Evolutionary conservation across 2,797 vertebrate genomes (phyloP).

Genomic region (Ctenopoma kingsleyae): DNA sequence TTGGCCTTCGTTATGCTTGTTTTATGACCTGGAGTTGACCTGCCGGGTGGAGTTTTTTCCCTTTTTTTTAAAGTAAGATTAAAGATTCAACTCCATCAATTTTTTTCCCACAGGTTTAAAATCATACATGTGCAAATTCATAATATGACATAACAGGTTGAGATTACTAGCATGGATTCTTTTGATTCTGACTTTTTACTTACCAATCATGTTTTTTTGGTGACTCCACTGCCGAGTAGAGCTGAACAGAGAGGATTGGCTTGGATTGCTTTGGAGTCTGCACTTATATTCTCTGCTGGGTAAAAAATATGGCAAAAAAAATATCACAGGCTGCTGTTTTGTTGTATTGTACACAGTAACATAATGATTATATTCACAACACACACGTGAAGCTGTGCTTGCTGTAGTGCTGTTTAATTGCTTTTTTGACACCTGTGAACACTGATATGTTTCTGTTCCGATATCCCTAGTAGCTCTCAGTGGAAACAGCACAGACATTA

Average conservation of each 20-base stretch:
- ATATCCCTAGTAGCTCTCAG: constrained; percentile 43
- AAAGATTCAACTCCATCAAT: constrained; percentile 33
- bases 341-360: constrained; percentile 42
- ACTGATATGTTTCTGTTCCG: constrained; percentile 15
- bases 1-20: constrained; percentile 36
- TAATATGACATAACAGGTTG: constrained; percentile 48
- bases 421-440: constrained; percentile 52
- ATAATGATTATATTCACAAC: constrained; percentile 36
- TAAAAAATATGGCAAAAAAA: constrained; percentile 17
- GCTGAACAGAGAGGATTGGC: constrained; percentile 2
- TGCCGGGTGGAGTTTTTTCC: constrained; percentile 23
- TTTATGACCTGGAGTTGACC: constrained; percentile 50
- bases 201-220: constrained; percentile 45
- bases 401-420: constrained; percentile 42
- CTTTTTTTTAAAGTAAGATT: neutral
- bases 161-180: constrained; percentile 14
- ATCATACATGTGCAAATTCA: constrained; percentile 23
- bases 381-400: constrained; percentile 34
- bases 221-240: constrained; percentile 56
- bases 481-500: constrained; percentile 33
- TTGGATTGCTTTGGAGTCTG: constrained; percentile 59
- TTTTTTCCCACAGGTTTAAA: constrained; percentile 38
- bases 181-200: constrained; percentile 24
- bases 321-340: constrained; percentile 33
- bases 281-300: constrained; percentile 58